Percentiles rank a stretch among this genome's conserved stretches.
Evolutionary conservation across 2,797 vertebrate species (phyloP).

Genomic region (Channallabes apus): DNA sequence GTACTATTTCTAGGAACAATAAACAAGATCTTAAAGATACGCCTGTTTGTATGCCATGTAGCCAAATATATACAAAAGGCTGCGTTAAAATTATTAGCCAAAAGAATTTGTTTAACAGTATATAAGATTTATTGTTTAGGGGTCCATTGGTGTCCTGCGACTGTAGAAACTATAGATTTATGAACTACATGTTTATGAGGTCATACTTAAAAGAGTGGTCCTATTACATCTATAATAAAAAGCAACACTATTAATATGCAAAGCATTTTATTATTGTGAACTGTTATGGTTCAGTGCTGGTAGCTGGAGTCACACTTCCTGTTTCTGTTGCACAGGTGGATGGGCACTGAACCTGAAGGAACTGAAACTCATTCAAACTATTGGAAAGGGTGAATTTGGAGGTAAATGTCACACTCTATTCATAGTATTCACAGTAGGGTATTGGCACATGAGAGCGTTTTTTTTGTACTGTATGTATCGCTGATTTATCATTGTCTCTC

Average conservation of each 20-base stretch:
- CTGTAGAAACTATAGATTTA: not conserved
- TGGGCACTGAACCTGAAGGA: slow-evolving; percentile 93
- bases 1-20: not conserved
- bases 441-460: too few species aligned
- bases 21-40: not conserved
- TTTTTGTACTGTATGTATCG: not conserved
- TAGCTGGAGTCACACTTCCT: not conserved
- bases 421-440: not conserved
- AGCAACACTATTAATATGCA: not conserved
- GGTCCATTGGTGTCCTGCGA: not conserved
- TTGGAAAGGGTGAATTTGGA: slow-evolving; percentile 98
- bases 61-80: not conserved
- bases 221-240: not conserved
- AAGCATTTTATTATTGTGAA: not conserved
- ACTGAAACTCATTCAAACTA: slow-evolving; percentile 86
- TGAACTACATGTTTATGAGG: too few species aligned
- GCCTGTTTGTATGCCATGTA: not conserved
- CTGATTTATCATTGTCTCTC: not conserved
- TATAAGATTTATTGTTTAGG: not conserved
- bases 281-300: not conserved
- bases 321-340: slow-evolving; percentile 75
- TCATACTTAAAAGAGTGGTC: not conserved
- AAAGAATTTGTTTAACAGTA: not conserved
- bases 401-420: slow-evolving; percentile 68
- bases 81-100: not conserved